phyloP scores from a whole-genome alignment of 2,797 vertebrate species.

The Galaxias olidus region DNA sequence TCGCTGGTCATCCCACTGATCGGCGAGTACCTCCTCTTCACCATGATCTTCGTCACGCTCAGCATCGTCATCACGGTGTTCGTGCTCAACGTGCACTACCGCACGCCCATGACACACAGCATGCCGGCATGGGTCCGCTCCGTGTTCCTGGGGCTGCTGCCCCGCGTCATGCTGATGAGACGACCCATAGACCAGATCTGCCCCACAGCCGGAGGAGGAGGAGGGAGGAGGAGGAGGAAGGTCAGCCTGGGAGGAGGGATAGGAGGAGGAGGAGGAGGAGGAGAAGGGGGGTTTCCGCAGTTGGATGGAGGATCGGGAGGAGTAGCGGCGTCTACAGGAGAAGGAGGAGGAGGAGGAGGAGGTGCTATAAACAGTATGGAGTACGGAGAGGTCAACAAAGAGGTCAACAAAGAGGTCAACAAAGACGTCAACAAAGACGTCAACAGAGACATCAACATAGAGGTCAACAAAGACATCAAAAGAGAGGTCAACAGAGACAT shows the following conservation, averaged over 20 bases:
- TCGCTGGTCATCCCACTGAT: slow-evolving; percentile 94
- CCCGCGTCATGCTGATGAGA: slow-evolving; percentile 86
- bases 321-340: slow-evolving; percentile 61
- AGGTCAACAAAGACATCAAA: no score
- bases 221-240: slow-evolving; percentile 53
- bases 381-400: slow-evolving; percentile 53
- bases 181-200: slow-evolving; percentile 79
- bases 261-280: slow-evolving; percentile 29
- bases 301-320: slow-evolving; percentile 43
- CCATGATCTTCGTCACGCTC: slow-evolving; percentile 95
- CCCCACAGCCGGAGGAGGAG: slow-evolving; percentile 44
- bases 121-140: slow-evolving; percentile 89
- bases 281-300: background rate
- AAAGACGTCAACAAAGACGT: no score
- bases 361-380: slow-evolving; percentile 71
- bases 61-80: slow-evolving; percentile 94
- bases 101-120: slow-evolving; percentile 86
- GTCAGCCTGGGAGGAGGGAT: slow-evolving; percentile 36
- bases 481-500: no score
- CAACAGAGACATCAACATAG: no score
- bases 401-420: no score
- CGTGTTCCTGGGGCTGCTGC: slow-evolving; percentile 82
- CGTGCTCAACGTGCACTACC: slow-evolving; percentile 92
- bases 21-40: slow-evolving; percentile 94
- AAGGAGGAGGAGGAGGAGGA: slow-evolving; percentile 29